Base-by-base conservation (phyloP, 2,797 vertebrate genomes). In the Coilia nasus region DNA sequence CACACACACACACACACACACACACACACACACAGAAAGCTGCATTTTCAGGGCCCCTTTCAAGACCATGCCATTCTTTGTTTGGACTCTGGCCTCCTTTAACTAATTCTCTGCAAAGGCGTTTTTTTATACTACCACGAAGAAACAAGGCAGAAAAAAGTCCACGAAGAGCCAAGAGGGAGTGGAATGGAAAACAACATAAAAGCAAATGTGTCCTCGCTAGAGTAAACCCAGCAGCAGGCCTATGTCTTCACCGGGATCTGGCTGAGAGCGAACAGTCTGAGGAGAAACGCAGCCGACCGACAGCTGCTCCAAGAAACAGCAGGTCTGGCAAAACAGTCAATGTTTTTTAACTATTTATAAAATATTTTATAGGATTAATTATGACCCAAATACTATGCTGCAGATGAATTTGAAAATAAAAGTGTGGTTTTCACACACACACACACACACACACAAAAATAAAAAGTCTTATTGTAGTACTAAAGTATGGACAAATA, bases 401-500 rank as follows among this genome's bases (percentile, higher is more conserved):
- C 31, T 41, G 15, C 7, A 21, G 71, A 78, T 78, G 35, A 78
- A 78, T 78, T 21, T 44, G 17, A 78, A 78, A 44, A 78, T 44
- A 78, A 78, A 78, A 78, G 35, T 78, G 21, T 78, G 71, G 71
- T 78, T 35, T 71, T 71, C 35, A 41, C 35, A 41, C 35, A 41
- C 35, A 5, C 35, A 41, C 35, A 41, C 35, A 41, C 35, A 41
- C 35, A 41, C 35, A 41, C 35, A 41, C 35, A 41, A 41, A 41
- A 41, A 41, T 41, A 71, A 71, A 71, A 31, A 0, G 64, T 17
- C 64, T 90, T 87, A 89, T 86, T 87, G 46, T 88, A 86, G 89
- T 83, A 90, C 90, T 90, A 86, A 84, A 88, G 85, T 83, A 86
- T 85, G 87, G 89, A 90, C 91, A 89, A 90, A 89, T 91, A 91